Evolutionary conservation across 2,888 invertebrate species (phyloP).

Genomic region (Brachyptera risi): DNA sequence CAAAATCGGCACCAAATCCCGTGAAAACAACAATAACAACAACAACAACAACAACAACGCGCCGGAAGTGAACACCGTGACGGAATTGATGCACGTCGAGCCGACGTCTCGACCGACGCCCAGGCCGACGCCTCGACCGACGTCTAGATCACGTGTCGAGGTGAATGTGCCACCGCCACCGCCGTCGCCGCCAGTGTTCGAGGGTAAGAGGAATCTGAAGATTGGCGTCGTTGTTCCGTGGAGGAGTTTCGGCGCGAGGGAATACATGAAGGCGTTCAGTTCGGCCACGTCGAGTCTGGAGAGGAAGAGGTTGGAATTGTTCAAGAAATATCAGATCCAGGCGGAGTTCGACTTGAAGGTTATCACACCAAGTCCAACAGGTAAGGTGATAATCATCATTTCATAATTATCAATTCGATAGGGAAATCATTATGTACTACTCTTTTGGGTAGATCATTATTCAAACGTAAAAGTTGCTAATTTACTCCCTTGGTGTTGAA

Average conservation of each 20-base stretch:
- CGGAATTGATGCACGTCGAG: background rate
- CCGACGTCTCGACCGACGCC: background rate
- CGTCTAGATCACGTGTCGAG: background rate
- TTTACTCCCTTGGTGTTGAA: too few relatives aligned
- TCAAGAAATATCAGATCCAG: conserved; percentile 65
- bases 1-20: conserved; percentile 17
- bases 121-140: background rate
- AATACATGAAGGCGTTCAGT: conserved; percentile 66
- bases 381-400: conserved; percentile 56
- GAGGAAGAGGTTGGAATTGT: conserved; percentile 59
- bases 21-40: background rate
- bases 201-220: conserved; percentile 43
- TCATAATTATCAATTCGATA: too few relatives aligned
- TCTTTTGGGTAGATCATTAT: too few relatives aligned
- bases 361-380: conserved; percentile 71
- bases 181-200: conserved; percentile 35
- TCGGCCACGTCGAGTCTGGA: conserved; percentile 62
- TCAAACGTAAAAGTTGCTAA: too few relatives aligned
- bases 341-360: conserved; percentile 66
- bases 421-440: too few relatives aligned
- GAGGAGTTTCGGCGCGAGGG: conserved; percentile 50
- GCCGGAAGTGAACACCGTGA: background rate
- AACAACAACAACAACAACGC: background rate
- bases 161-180: too few relatives aligned
- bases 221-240: conserved; percentile 41